These are phyloP conservation scores for Tetranychus truncatus DNA, from an alignment of 2,888 invertebrate species.

Conservation along the genomic window DNA sequence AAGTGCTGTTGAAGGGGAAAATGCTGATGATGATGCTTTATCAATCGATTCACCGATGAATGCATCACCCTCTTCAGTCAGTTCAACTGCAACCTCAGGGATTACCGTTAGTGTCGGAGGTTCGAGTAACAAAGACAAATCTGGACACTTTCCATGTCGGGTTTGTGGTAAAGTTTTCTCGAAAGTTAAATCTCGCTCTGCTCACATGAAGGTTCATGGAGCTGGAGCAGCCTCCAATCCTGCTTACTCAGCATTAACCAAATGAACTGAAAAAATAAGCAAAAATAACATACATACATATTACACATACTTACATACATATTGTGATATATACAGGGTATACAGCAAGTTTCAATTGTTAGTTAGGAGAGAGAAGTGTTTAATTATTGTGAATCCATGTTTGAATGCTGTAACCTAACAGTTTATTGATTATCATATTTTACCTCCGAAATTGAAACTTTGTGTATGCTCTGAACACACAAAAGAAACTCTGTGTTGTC, in stretches of 20 bases:
- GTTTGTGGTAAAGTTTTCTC: slow-evolving; percentile 95
- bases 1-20: neutral
- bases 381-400: neutral
- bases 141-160: slow-evolving; percentile 62
- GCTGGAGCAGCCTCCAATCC: slow-evolving; percentile 3
- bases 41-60: slow-evolving; percentile 14
- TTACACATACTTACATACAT: neutral
- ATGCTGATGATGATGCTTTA: neutral
- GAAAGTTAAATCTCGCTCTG: slow-evolving; percentile 96
- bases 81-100: slow-evolving; percentile 1
- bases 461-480: neutral
- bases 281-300: neutral
- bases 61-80: slow-evolving; percentile 14
- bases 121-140: neutral
- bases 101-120: slow-evolving; percentile 36
- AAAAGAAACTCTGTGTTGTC: neutral
- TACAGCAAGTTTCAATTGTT: neutral
- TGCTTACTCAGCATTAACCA: neutral
- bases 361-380: neutral
- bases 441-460: neutral
- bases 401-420: too few species aligned
- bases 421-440: neutral
- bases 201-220: slow-evolving; percentile 92
- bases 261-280: neutral
- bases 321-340: neutral